Evolutionary conservation across 2,797 vertebrate species (phyloP).

Genomic region (Tinamus major): DNA sequence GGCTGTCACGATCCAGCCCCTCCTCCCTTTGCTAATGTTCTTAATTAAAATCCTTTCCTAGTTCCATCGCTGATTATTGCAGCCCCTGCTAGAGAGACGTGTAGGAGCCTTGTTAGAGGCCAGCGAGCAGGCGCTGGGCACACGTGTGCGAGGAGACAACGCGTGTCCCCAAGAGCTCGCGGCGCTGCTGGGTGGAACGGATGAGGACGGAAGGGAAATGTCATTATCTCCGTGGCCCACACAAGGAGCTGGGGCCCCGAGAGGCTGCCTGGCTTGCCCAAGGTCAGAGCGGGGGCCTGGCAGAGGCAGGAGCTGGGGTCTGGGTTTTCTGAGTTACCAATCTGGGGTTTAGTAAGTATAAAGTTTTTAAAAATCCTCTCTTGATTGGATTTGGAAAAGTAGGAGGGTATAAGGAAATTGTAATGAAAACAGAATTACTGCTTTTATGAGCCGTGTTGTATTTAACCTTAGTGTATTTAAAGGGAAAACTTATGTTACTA

Average conservation of each 20-base stretch:
- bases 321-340: neutral
- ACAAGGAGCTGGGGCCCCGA: conserved; percentile 3
- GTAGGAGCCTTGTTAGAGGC: neutral
- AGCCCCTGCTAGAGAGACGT: neutral
- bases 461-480: conserved; percentile 16
- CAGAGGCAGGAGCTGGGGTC: neutral
- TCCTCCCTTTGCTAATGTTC: conserved; percentile 17
- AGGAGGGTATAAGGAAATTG: neutral
- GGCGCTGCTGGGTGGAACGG: neutral
- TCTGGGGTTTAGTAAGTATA: neutral
- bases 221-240: neutral
- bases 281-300: neutral
- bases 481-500: neutral
- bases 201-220: neutral
- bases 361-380: neutral
- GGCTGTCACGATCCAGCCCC: neutral
- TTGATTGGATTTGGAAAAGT: neutral
- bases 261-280: neutral
- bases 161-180: neutral
- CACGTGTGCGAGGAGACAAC: neutral
- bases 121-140: neutral
- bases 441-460: neutral
- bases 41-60: conserved; percentile 61
- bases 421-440: neutral
- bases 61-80: conserved; percentile 32